Conservation (phyloP, 2,888 invertebrate genomes). For the Epicampocera succincta region DNA sequence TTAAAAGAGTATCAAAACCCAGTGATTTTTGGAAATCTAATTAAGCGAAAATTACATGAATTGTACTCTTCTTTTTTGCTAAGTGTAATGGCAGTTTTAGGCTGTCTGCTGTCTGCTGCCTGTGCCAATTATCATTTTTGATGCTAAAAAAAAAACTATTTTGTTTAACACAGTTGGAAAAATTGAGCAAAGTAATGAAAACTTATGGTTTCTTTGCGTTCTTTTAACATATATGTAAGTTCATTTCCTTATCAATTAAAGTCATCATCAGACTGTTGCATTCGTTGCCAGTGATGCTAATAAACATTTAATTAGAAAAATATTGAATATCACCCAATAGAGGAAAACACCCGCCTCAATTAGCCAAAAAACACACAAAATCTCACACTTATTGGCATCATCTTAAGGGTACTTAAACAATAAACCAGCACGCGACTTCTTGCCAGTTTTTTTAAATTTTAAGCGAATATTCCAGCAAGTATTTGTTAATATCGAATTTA, state of each 20-base stretch:
- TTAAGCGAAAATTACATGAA: too few relatives aligned
- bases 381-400: slow-evolving; percentile 18
- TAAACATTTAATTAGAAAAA: slow-evolving; percentile 36
- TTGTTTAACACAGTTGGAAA: too few relatives aligned
- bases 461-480: neutral
- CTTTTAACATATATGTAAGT: slow-evolving; percentile 74
- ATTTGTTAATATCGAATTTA: neutral
- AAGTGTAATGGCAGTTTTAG: too few relatives aligned
- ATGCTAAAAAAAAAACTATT: too few relatives aligned
- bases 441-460: slow-evolving; percentile 1
- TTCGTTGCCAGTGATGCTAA: slow-evolving; percentile 36
- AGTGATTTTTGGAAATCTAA: too few relatives aligned
- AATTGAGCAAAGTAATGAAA: too few relatives aligned
- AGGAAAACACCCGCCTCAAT: too few relatives aligned
- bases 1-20: too few relatives aligned
- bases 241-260: slow-evolving; percentile 78
- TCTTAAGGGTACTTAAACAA: slow-evolving; percentile 35
- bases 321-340: slow-evolving; percentile 41
- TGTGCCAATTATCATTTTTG: too few relatives aligned
- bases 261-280: slow-evolving; percentile 72
- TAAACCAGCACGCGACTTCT: slow-evolving; percentile 76
- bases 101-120: too few relatives aligned
- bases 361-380: too few relatives aligned
- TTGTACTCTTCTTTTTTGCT: too few relatives aligned
- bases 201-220: neutral